Conservation (phyloP, 2,797 vertebrate species). For the Silurus lanzhouensis region DNA sequence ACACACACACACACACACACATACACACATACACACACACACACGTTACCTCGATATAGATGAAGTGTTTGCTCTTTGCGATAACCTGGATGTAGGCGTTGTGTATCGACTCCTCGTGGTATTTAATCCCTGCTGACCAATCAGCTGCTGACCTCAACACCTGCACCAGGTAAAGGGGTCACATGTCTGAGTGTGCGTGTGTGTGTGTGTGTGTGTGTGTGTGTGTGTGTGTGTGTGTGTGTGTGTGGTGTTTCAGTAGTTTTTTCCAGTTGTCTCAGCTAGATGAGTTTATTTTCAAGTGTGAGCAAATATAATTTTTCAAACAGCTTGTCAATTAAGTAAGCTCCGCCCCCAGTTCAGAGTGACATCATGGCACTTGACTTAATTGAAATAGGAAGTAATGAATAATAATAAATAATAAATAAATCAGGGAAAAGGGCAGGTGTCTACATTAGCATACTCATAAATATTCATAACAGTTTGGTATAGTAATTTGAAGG, state of each 20-base stretch:
- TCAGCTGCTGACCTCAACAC: conserved; percentile 91
- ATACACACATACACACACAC: background rate
- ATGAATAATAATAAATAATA: too few species aligned
- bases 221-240: conserved; percentile 6
- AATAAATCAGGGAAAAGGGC: background rate
- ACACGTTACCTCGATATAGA: conserved; percentile 84
- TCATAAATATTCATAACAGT: background rate
- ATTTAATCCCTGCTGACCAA: conserved; percentile 96
- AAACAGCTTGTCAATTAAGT: background rate
- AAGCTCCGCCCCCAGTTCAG: background rate
- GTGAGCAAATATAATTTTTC: background rate
- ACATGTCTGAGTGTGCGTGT: conserved; percentile 7
- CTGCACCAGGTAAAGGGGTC: conserved; percentile 64
- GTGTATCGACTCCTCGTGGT: conserved; percentile 96
- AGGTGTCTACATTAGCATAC: background rate
- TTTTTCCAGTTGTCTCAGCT: background rate
- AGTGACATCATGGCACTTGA: background rate
- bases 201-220: background rate
- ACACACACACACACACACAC: background rate
- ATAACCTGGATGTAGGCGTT: conserved; percentile 87
- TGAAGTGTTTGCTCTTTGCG: conserved; percentile 91
- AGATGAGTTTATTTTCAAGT: background rate
- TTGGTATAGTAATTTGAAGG: background rate
- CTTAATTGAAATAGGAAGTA: too few species aligned
- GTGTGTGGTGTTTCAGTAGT: background rate